phyloP scores from a whole-genome alignment of 2,888 invertebrate genomes.

The Anoplius nigerrimus region DNA sequence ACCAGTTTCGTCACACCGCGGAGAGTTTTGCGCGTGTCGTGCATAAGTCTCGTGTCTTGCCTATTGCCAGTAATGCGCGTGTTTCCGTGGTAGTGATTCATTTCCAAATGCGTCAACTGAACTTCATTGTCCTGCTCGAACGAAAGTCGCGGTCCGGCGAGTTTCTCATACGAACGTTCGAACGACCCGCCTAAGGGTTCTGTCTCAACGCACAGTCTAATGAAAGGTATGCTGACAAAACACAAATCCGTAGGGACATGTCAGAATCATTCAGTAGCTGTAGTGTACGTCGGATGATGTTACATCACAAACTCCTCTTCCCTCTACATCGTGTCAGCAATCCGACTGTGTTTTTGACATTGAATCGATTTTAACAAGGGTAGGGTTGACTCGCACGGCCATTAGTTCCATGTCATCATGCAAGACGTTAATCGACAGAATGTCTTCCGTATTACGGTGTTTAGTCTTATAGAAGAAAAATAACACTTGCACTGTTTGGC shows the following conservation, averaged over 20 bases:
- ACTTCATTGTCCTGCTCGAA: constrained; percentile 9
- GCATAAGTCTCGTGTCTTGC: constrained; percentile 27
- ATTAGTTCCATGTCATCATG: too few relatives aligned
- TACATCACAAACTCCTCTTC: not conserved
- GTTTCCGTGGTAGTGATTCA: constrained; percentile 44
- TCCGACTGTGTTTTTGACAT: not conserved
- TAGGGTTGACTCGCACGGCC: too few relatives aligned
- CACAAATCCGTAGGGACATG: constrained; percentile 17
- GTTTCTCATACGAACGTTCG: constrained; percentile 21
- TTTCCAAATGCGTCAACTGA: constrained; percentile 47
- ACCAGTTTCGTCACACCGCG: constrained; percentile 61
- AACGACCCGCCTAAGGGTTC: not conserved
- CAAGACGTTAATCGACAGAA: too few relatives aligned
- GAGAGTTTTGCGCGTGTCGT: constrained; percentile 47
- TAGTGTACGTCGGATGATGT: not conserved
- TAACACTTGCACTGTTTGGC: too few relatives aligned
- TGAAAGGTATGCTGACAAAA: not conserved
- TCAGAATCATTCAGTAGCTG: constrained; percentile 3
- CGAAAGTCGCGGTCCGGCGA: constrained; percentile 36
- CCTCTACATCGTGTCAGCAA: not conserved
- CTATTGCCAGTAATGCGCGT: constrained; percentile 53
- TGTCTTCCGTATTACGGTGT: too few relatives aligned
- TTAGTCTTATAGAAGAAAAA: too few relatives aligned
- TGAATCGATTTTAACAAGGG: too few relatives aligned
- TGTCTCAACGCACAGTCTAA: not conserved